Evolutionary conservation across 1,140 invertebrate genomes (phyloP), one percentile per base, ranked within the genome.

Genomic region (Monomorium pharaonis): DNA sequence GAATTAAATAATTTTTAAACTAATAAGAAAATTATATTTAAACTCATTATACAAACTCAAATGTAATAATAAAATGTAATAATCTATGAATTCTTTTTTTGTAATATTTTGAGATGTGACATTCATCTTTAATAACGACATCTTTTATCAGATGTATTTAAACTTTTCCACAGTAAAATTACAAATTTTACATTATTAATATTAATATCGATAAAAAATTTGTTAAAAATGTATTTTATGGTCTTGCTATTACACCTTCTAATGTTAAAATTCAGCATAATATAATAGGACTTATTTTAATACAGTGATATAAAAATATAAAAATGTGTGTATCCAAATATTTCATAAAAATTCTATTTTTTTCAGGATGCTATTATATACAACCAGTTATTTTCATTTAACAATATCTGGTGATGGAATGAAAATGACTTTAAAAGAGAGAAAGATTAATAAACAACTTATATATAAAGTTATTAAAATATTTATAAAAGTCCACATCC

Each of bases 361-460:
- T 91, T 91, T 21, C 84, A 94, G 93, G 91, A 94, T 70, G 67
- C 80, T 47, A 54, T 85, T 18, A 92, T 94, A 49, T 88, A 84
- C 37, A 87, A 91, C 60, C 92, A 94, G 18, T 58, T 94, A 12
- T 74, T 70, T 24, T 76, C 90, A 58, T 94, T 94, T 63, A 85
- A 93, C 81, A 54, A 88, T 9, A 83, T 90, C 56, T 89, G 85
- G 65, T 89, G 78, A 88, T 37, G 10, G 42, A 63, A 37, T 78
- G n/a, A 85, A n/a, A 67, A 47, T 42, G 18, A 47, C 67, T 1
- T 67, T 54, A 51, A 67, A 4, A n/a, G n/a, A n/a, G n/a, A n/a
- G n/a, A n/a, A n/a, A 85, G 42, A 72, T 74, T 44, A 83, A 74
- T 27, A 24, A 60, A 18, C 33, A 58, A 83, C 14, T 74, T 72